phyloP scores from a whole-genome alignment of 1,140 invertebrate genomes.

The Lerema accius region DNA sequence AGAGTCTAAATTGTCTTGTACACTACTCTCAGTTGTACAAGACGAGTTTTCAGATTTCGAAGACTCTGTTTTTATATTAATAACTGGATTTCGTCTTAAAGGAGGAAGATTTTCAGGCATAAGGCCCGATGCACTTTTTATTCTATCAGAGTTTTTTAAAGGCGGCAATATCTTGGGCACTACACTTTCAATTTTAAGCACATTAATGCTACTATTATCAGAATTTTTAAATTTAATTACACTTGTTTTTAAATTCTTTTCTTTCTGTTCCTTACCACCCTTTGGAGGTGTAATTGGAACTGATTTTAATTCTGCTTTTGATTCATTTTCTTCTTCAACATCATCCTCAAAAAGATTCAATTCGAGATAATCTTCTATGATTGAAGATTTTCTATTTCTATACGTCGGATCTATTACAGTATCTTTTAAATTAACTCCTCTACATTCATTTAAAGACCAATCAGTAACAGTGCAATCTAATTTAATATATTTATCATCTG shows the following conservation, averaged over 20 bases:
- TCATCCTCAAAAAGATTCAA: constrained; percentile 19
- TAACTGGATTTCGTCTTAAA: constrained; percentile 6
- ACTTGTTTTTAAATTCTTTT: background rate
- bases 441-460: background rate
- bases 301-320: background rate
- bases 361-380: constrained; percentile 34
- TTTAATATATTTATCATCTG: background rate
- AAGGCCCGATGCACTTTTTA: background rate
- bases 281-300: background rate
- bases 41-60: too few species aligned
- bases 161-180: constrained; percentile 8
- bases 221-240: constrained; percentile 14
- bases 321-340: background rate
- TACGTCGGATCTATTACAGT: constrained; percentile 4
- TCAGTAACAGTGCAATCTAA: background rate
- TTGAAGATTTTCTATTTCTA: constrained; percentile 20
- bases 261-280: background rate
- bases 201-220: constrained; percentile 7
- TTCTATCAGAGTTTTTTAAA: constrained; percentile 10
- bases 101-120: background rate
- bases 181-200: constrained; percentile 6
- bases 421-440: background rate
- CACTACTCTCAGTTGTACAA: background rate
- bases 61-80: background rate
- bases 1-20: constrained; percentile 5